Base-by-base conservation (phyloP, 1,140 invertebrate species). In the Anastrepha ludens region DNA sequence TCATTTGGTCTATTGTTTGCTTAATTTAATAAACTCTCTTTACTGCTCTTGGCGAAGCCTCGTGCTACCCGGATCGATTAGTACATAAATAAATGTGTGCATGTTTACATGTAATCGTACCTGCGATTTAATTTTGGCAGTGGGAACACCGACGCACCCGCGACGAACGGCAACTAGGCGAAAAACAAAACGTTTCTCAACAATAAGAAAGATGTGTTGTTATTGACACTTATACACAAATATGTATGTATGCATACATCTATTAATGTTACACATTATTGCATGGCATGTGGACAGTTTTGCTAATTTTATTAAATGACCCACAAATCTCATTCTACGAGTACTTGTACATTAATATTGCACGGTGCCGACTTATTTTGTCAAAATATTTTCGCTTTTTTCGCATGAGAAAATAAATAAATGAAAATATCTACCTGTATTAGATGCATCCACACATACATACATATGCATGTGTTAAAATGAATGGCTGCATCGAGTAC, bases 231-330 rank as follows among this genome's bases (percentile, higher is more conserved):
- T 11, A 55, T 11, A 29, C 29, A 29, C 29, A 29, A 29, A 29
- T 29, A 29, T 29, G 29, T 29, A 29, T 29, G 29, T 29, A 29
- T 29, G 29, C 29, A 29, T 29, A 29, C 29, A 29, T 29, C 39
- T 8, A 44, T 44, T 55, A 3, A n/a, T 58, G 74, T 55, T 20
- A 81, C 50, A 81, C 74, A 81, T 81, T 55, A 47, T 7, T 55
- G 47, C 74, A 81, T 81, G 74, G 55, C 74, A 81, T 29, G 44
- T 58, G 47, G 74, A 81, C 74, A 81, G 74, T 11, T 81, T 58
- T 2, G 44, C 17, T 55, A 81, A 81, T 81, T 81, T 81, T 29
- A 3, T 81, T 81, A 55, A 81, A 81, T 55, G 74, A 81, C 74
- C 74, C 44, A 81, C 74, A 81, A 81, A 81, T 81, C 74, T 81